A percentile compares a stretch with the other conserved stretches of the same genome.
Conservation (phyloP, 2,797 vertebrate species). For the Perodicticus potto region DNA sequence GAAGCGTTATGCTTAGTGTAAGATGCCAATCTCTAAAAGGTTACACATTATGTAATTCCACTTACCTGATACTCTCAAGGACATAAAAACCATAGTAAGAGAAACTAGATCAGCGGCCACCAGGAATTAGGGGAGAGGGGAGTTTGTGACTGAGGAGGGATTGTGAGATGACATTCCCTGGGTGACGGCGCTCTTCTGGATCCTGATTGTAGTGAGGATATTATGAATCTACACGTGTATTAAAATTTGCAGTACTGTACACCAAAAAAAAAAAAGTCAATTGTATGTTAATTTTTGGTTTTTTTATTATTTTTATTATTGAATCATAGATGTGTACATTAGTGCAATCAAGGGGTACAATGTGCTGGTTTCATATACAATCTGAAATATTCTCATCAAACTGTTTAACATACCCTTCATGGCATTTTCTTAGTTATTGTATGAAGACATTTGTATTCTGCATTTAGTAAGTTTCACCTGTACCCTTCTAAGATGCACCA, state of each 20-base stretch:
- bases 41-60: background rate
- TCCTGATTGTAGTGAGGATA: background rate
- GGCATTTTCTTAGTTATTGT: too few species aligned
- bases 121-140: background rate
- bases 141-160: background rate
- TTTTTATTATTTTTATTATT: too few species aligned
- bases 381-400: too few species aligned
- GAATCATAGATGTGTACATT: too few species aligned
- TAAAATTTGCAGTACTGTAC: background rate
- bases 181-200: background rate
- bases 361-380: too few species aligned
- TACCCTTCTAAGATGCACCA: too few species aligned
- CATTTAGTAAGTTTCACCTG: too few species aligned
- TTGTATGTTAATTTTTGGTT: slow-evolving; percentile 7
- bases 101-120: background rate
- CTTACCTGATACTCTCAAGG: background rate
- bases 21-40: background rate
- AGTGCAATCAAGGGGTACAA: too few species aligned
- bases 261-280: background rate
- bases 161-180: background rate
- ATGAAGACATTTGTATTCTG: too few species aligned
- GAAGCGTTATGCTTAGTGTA: background rate
- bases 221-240: background rate
- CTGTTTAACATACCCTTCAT: too few species aligned
- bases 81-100: background rate